Conservation (phyloP, 2,797 vertebrate genomes). For the Scolopax bukidnonensis region DNA sequence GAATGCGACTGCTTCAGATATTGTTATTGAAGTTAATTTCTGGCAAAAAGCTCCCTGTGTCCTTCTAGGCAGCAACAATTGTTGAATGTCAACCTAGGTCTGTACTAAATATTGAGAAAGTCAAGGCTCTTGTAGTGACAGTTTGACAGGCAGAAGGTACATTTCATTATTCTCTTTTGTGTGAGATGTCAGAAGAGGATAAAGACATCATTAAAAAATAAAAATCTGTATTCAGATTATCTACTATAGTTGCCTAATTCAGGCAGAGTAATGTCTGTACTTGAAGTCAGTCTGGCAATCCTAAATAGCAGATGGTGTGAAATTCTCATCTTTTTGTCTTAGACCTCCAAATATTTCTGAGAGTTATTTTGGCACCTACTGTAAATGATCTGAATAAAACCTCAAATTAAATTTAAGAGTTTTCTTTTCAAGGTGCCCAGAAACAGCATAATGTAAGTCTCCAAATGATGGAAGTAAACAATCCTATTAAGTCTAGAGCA, state of each 20-base stretch:
- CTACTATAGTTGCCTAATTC: not conserved
- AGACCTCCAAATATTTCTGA: not conserved
- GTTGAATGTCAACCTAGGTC: not conserved
- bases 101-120: not conserved
- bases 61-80: not conserved
- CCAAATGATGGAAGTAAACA: not conserved
- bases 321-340: not conserved
- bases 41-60: not conserved
- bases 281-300: not conserved
- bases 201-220: not conserved
- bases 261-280: not conserved
- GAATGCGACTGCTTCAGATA: not conserved
- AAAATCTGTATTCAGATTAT: not conserved
- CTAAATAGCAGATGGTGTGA: not conserved
- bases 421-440: not conserved
- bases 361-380: not conserved
- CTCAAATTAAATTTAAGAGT: not conserved
- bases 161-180: not conserved
- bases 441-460: not conserved
- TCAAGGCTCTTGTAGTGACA: not conserved
- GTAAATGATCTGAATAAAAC: not conserved
- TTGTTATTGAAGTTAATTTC: slow-evolving; percentile 10
- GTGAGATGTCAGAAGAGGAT: not conserved
- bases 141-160: not conserved
- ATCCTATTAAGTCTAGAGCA: not conserved